Evolutionary conservation across 2,888 invertebrate species (phyloP).

Genomic region (Fragum sueziense): DNA sequence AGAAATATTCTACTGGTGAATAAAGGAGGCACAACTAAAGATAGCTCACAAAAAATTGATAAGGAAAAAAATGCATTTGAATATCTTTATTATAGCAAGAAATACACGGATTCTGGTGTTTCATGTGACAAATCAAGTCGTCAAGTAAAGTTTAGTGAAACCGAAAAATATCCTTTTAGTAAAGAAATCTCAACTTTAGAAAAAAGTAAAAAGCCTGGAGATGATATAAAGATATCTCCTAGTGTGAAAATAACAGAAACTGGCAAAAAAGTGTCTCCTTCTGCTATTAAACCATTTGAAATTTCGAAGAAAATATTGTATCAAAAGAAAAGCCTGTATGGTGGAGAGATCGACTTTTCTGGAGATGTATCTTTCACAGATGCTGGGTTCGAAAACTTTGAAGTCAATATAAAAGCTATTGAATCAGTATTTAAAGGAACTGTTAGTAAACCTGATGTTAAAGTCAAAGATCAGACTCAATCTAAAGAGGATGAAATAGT

Average conservation of each 20-base stretch:
- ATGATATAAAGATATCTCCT: constrained; percentile 33
- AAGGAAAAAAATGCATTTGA: not conserved
- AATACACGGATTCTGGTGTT: not conserved
- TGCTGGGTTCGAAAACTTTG: constrained; percentile 54
- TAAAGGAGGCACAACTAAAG: constrained; percentile 14
- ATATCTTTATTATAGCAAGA: constrained; percentile 1
- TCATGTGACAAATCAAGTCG: not conserved
- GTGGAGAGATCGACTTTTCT: constrained; percentile 56
- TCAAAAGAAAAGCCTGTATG: constrained; percentile 53
- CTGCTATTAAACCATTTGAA: constrained; percentile 45
- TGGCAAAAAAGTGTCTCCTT: constrained; percentile 36
- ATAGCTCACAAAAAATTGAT: not conserved
- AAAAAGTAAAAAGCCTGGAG: constrained; percentile 29
- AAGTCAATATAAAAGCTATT: constrained; percentile 52
- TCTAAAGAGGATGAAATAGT: not conserved
- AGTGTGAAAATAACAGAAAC: constrained; percentile 43
- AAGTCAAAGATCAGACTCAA: too few relatives aligned
- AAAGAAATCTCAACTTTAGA: not conserved
- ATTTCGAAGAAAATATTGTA: constrained; percentile 43
- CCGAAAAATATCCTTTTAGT: constrained; percentile 1
- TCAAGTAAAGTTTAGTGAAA: not conserved
- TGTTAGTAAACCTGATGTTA: constrained; percentile 31
- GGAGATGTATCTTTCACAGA: constrained; percentile 55
- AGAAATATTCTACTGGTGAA: not conserved
- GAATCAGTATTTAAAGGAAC: constrained; percentile 55